A percentile compares a stretch with the other conserved stretches of the same genome.
Conservation (phyloP, 2,797 vertebrate genomes). For the Danio aesculapii region DNA sequence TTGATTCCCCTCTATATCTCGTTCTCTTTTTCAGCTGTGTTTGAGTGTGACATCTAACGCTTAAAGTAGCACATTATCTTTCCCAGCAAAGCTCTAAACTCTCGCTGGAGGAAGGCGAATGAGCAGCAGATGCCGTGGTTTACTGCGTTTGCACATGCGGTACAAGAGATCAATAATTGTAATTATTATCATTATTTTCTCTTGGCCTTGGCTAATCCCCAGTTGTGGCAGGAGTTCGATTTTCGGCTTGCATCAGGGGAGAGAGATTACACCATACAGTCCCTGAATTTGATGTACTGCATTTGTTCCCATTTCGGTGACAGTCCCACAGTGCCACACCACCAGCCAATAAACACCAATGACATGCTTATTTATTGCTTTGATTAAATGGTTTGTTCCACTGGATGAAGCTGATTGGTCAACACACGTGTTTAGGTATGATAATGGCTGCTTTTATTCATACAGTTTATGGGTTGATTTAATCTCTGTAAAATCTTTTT, state of each 20-base stretch:
- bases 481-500: too few relatives aligned
- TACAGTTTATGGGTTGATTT: too few relatives aligned
- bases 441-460: too few relatives aligned
- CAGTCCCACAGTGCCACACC: conserved; percentile 12
- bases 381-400: too few relatives aligned
- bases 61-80: background rate
- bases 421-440: too few relatives aligned
- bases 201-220: conserved; percentile 50
- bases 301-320: conserved; percentile 41
- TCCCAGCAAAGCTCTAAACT: background rate
- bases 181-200: conserved; percentile 58
- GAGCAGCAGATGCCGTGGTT: conserved; percentile 12
- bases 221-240: conserved; percentile 51
- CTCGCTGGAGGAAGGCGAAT: background rate
- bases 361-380: conserved; percentile 3
- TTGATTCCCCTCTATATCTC: background rate
- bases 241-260: conserved; percentile 35
- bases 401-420: too few relatives aligned
- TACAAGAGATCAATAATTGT: conserved; percentile 58
- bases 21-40: background rate
- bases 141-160: conserved; percentile 47
- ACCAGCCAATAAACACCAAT: background rate
- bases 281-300: conserved; percentile 37
- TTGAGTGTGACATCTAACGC: background rate
- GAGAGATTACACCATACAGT: conserved; percentile 44